A percentile compares a stretch with the other conserved stretches of the same genome.
Evolutionary conservation across 2,113 vertebrate species (phyloP).

Genomic region (Labrus mixtus): DNA sequence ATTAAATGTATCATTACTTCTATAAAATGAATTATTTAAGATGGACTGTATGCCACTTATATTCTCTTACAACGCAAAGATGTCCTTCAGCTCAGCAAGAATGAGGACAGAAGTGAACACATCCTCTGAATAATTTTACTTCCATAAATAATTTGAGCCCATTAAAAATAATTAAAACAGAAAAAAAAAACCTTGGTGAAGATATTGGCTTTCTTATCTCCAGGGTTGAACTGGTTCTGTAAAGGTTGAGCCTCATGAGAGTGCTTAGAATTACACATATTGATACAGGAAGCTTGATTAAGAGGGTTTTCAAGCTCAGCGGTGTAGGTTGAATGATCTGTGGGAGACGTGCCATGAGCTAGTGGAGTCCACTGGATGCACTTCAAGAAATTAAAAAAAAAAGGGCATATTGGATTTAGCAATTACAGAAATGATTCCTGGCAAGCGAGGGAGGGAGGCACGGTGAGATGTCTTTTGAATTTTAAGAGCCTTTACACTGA

Average conservation of each 20-base stretch:
- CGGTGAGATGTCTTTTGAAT: slow-evolving; percentile 35
- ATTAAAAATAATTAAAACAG: neutral
- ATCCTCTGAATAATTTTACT: slow-evolving; percentile 49
- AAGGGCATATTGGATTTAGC: slow-evolving; percentile 22
- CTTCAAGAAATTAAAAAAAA: slow-evolving; percentile 71
- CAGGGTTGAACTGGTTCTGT: slow-evolving; percentile 4
- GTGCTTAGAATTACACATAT: slow-evolving; percentile 63
- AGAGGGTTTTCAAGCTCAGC: slow-evolving; percentile 52
- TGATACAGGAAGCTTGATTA: slow-evolving; percentile 56
- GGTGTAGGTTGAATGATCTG: slow-evolving; percentile 32
- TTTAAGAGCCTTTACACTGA: slow-evolving; percentile 49
- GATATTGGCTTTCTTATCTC: slow-evolving; percentile 64
- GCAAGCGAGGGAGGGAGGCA: slow-evolving; percentile 40
- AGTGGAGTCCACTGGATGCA: slow-evolving; percentile 54
- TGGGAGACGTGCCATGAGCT: slow-evolving; percentile 44
- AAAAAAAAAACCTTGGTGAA: slow-evolving; percentile 15
- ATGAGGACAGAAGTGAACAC: slow-evolving; percentile 46
- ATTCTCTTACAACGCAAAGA: neutral
- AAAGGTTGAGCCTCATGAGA: slow-evolving; percentile 46
- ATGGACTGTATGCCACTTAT: neutral
- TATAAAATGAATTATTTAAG: neutral
- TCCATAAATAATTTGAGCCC: slow-evolving; percentile 42
- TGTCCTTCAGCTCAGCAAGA: neutral
- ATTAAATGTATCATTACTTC: neutral
- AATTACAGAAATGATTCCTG: slow-evolving; percentile 68